Evolutionary conservation across 1,140 invertebrate species (phyloP).

Genomic region (Tetramorium parvispinum): DNA sequence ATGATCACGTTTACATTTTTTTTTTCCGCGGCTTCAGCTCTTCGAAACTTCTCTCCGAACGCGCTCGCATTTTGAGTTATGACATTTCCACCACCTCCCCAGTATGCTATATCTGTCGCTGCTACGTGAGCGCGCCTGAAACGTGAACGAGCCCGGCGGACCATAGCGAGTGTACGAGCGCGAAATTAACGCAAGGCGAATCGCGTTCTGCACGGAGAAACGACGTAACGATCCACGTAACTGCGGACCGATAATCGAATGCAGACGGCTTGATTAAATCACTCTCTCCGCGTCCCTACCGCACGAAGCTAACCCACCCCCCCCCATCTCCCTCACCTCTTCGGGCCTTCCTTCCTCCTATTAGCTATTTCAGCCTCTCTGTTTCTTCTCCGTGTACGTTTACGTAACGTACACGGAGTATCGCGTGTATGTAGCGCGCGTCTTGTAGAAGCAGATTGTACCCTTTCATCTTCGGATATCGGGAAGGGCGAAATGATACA

Average conservation of each 20-base stretch:
- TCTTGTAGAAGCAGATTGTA: background rate
- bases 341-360: background rate
- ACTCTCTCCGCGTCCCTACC: slow-evolving; percentile 31
- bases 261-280: slow-evolving; percentile 62
- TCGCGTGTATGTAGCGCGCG: background rate
- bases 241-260: slow-evolving; percentile 61
- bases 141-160: background rate
- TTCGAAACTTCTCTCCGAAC: background rate
- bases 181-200: slow-evolving; percentile 49
- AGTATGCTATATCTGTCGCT: background rate
- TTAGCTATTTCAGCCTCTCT: slow-evolving; percentile 48
- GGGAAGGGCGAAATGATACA: background rate
- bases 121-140: slow-evolving; percentile 10
- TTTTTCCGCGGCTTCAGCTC: background rate
- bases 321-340: background rate
- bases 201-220: slow-evolving; percentile 37
- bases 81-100: background rate
- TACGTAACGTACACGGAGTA: background rate
- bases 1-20: background rate
- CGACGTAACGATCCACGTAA: slow-evolving; percentile 60
- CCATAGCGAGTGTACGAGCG: background rate
- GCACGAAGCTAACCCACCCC: background rate
- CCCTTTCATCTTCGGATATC: slow-evolving; percentile 22
- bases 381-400: slow-evolving; percentile 2
- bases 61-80: background rate